These are phyloP conservation scores for Tetragonisca angustula DNA, from an alignment of 2,888 invertebrate species.

Conservation along the genomic window DNA sequence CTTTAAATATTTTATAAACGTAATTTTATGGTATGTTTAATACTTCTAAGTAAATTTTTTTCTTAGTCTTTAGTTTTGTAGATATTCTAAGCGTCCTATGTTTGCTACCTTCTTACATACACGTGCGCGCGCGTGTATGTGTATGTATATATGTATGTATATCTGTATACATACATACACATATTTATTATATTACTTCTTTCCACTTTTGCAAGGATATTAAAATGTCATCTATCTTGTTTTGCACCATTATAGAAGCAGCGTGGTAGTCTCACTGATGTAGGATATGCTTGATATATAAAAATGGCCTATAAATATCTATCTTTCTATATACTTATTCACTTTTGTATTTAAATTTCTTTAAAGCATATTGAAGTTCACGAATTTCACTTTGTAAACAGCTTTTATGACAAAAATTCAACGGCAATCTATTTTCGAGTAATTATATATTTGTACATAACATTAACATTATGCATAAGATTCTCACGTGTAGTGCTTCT, in stretches of 20 bases:
- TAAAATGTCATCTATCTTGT: conserved; percentile 70
- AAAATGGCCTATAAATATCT: conserved; percentile 43
- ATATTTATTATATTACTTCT: conserved; percentile 61
- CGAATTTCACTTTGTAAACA: conserved; percentile 25
- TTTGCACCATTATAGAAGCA: conserved; percentile 79
- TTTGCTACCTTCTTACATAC: conserved; percentile 53
- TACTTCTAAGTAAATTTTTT: conserved; percentile 73
- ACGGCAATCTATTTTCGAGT: conserved; percentile 17
- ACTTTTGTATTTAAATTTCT: conserved; percentile 40
- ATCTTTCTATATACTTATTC: conserved; percentile 35
- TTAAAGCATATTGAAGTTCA: conserved; percentile 26
- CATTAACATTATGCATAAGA: conserved; percentile 20
- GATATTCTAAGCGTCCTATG: conserved; percentile 60
- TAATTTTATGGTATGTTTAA: conserved; percentile 77
- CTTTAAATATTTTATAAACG: conserved; percentile 62
- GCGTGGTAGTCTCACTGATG: conserved; percentile 74
- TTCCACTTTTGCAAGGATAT: conserved; percentile 73
- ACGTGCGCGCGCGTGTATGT: conserved; percentile 19
- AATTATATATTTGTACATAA: conserved; percentile 33
- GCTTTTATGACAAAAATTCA: conserved; percentile 26
- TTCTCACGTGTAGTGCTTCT: conserved; percentile 16
- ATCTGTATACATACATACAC: conserved; percentile 62
- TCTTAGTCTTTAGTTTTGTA: conserved; percentile 74
- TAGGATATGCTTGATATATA: conserved; percentile 71
- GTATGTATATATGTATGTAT: conserved; percentile 33